Conservation (phyloP, 53 echinoderm and acorn worm genomes). For the Temnopleurus reevesii region DNA sequence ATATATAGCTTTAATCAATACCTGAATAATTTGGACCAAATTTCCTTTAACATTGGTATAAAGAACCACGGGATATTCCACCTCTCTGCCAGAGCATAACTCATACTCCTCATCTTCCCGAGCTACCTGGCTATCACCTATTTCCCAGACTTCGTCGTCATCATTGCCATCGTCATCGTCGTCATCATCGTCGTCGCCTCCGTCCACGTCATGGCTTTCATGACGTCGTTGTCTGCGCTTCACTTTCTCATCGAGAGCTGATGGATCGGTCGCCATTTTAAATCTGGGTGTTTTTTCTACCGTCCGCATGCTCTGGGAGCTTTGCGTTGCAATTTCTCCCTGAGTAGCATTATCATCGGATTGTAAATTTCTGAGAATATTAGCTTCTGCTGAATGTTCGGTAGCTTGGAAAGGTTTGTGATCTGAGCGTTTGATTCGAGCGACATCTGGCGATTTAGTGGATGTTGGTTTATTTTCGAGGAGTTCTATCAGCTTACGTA, state of each 20-base stretch:
- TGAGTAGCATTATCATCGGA: too few relatives aligned
- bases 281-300: too few relatives aligned
- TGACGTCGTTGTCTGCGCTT: not conserved
- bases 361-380: not conserved
- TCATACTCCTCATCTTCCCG: not conserved
- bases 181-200: not conserved
- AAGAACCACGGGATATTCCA: not conserved
- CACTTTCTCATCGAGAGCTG: not conserved
- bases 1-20: too few relatives aligned
- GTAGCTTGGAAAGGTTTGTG: not conserved
- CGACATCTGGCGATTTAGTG: not conserved
- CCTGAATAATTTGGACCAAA: conserved; percentile 7
- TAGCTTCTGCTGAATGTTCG: not conserved
- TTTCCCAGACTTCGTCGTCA: not conserved
- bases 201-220: not conserved
- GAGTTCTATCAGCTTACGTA: not conserved
- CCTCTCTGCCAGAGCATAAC: not conserved
- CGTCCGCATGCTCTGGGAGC: too few relatives aligned
- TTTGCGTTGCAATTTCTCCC: not conserved
- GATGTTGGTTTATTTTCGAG: not conserved
- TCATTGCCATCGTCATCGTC: not conserved
- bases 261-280: too few relatives aligned
- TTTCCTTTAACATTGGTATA: not conserved
- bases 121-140: not conserved
- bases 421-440: not conserved